These are phyloP conservation scores for Acronicta alni DNA, from an alignment of 2,888 invertebrate genomes.

Conservation along the genomic window DNA sequence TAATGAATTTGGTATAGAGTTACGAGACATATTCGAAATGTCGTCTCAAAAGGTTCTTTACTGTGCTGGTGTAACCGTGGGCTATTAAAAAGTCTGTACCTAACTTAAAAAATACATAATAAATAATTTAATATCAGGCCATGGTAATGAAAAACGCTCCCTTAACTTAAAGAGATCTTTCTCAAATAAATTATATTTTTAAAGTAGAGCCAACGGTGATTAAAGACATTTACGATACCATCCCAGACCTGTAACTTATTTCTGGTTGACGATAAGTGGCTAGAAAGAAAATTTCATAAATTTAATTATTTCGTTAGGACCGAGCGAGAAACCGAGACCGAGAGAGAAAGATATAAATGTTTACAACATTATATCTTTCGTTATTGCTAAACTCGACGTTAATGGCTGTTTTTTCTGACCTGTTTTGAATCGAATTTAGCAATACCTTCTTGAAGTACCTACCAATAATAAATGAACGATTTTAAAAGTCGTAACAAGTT, in stretches of 20 bases:
- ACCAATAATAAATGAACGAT: conserved; percentile 2
- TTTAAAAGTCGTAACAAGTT: conserved; percentile 24
- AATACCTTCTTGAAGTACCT: conserved; percentile 9
- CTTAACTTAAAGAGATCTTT: too few relatives aligned
- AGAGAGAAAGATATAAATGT: too few relatives aligned
- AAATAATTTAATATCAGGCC: conserved; percentile 7
- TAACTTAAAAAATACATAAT: neutral
- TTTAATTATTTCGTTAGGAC: neutral
- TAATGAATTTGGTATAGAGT: too few relatives aligned
- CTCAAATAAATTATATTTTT: conserved; percentile 4
- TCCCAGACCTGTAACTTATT: neutral
- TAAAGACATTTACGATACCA: conserved; percentile 3
- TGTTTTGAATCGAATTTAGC: conserved; percentile 3
- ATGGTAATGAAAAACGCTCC: conserved; percentile 9
- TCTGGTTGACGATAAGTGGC: neutral
- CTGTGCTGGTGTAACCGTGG: too few relatives aligned
- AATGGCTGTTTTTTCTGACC: conserved; percentile 11
- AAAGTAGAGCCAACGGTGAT: neutral
- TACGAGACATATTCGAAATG: too few relatives aligned
- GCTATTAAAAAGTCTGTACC: too few relatives aligned
- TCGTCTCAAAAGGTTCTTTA: too few relatives aligned
- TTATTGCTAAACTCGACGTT: conserved; percentile 10
- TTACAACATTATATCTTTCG: conserved; percentile 1
- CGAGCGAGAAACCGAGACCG: conserved; percentile 12
- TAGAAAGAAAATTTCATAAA: neutral